Percentiles rank a stretch among this genome's conserved stretches.
phyloP scores from a whole-genome alignment of 2,797 vertebrate species.

The Holocentrus rufus region DNA sequence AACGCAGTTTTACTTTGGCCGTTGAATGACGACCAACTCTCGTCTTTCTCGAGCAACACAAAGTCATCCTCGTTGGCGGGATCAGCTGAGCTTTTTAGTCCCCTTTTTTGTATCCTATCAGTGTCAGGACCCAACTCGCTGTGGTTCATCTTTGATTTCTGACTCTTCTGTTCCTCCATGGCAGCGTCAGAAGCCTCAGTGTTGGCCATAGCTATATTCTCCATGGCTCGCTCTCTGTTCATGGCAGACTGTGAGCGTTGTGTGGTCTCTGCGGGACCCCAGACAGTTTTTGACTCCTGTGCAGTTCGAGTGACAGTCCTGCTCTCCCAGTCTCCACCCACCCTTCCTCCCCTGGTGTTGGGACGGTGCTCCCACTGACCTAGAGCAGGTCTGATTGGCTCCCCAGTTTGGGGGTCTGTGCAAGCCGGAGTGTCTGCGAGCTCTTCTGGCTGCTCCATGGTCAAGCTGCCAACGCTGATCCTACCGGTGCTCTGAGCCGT shows the following conservation, averaged over 20 bases:
- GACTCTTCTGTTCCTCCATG: constrained; percentile 65
- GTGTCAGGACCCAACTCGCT: constrained; percentile 13
- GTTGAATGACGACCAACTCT: constrained; percentile 49
- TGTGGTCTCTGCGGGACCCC: constrained; percentile 44
- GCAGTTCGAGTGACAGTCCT: constrained; percentile 46
- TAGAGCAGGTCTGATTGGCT: constrained; percentile 66
- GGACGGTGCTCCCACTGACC: constrained; percentile 56
- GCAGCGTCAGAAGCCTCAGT: constrained; percentile 41
- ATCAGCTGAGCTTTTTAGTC: constrained; percentile 30
- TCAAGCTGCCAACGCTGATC: constrained; percentile 36
- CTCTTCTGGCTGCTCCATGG: constrained; percentile 43
- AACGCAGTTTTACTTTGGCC: constrained; percentile 22
- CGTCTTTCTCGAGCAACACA: constrained; percentile 66
- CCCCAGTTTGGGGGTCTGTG: constrained; percentile 68
- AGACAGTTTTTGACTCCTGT: constrained; percentile 64
- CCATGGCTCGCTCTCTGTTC: constrained; percentile 34
- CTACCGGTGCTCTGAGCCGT: constrained; percentile 27
- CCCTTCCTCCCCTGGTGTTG: constrained; percentile 44
- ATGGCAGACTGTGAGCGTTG: constrained; percentile 36
- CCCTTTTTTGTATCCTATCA: constrained; percentile 28
- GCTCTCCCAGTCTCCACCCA: constrained; percentile 62
- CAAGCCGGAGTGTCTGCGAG: constrained; percentile 51
- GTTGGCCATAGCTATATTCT: constrained; percentile 32
- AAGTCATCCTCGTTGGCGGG: constrained; percentile 68
- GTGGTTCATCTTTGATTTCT: constrained; percentile 28